These are phyloP conservation scores for Prietella phreatophila DNA, from an alignment of 2,113 vertebrate genomes.

Conservation along the genomic window DNA sequence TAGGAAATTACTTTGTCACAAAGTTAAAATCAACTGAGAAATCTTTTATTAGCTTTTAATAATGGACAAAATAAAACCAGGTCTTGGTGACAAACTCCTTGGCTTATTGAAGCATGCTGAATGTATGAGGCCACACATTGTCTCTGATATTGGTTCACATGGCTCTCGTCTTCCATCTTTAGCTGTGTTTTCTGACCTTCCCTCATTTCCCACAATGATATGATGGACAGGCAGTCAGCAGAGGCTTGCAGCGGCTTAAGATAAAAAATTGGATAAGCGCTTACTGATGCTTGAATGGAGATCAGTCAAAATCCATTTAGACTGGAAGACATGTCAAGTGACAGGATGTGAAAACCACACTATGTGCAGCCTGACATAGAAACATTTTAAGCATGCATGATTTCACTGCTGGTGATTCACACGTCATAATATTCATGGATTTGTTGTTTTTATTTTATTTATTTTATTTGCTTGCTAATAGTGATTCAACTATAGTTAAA, in stretches of 20 bases:
- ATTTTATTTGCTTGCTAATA: background rate
- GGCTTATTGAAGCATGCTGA: background rate
- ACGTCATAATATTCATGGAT: background rate
- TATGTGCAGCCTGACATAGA: background rate
- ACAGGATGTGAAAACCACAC: slow-evolving; percentile 25
- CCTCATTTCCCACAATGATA: slow-evolving; percentile 33
- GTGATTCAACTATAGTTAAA: background rate
- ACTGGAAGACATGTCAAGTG: slow-evolving; percentile 20
- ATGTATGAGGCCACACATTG: slow-evolving; percentile 18
- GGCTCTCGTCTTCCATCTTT: slow-evolving; percentile 60
- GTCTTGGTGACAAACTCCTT: background rate
- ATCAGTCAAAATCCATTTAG: slow-evolving; percentile 34
- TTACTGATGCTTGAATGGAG: slow-evolving; percentile 27
- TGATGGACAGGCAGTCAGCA: slow-evolving; percentile 59
- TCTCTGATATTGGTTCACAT: slow-evolving; percentile 45
- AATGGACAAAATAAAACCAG: background rate
- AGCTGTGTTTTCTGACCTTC: slow-evolving; percentile 55
- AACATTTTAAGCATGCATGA: background rate
- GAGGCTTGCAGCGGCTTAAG: slow-evolving; percentile 44
- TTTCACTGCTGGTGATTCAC: background rate
- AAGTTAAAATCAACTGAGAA: background rate
- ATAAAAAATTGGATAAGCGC: slow-evolving; percentile 41
- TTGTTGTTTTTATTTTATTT: background rate
- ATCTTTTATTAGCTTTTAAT: background rate
- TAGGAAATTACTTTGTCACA: background rate